Evolutionary conservation across 1,140 invertebrate genomes (phyloP).

Genomic region (Agraylea sexmaculata): DNA sequence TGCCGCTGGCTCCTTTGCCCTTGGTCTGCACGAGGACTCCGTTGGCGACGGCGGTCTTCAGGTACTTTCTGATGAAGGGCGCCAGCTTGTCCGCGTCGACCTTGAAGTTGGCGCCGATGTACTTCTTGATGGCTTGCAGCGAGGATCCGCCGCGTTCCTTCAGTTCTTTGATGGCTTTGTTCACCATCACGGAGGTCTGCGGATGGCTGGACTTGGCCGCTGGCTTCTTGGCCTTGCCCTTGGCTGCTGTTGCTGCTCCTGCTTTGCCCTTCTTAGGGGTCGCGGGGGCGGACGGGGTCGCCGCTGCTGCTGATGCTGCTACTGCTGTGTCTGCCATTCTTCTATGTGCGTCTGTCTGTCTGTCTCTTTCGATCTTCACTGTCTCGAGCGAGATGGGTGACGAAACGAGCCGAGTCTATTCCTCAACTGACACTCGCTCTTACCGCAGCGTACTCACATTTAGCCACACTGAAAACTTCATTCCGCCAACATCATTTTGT

Average conservation of each 20-base stretch:
- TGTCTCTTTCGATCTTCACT: too few relatives aligned
- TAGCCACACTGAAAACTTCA: too few relatives aligned
- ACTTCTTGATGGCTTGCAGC: slow-evolving; percentile 52
- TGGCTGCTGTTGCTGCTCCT: slow-evolving; percentile 19
- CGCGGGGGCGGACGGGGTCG: slow-evolving; percentile 4
- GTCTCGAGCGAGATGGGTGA: too few relatives aligned
- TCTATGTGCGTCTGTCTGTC: not conserved
- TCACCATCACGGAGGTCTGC: slow-evolving; percentile 44
- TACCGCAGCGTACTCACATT: too few relatives aligned
- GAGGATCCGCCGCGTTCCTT: slow-evolving; percentile 50
- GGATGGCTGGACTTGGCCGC: slow-evolving; percentile 35
- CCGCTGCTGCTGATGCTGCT: slow-evolving; percentile 1
- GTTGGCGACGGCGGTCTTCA: slow-evolving; percentile 43
- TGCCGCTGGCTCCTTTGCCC: slow-evolving; percentile 49
- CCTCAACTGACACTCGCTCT: too few relatives aligned
- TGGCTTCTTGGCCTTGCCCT: slow-evolving; percentile 37
- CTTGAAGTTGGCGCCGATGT: slow-evolving; percentile 45
- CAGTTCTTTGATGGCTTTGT: slow-evolving; percentile 44
- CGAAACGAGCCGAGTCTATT: too few relatives aligned
- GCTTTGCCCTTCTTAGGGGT: slow-evolving; percentile 11
- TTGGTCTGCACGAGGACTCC: slow-evolving; percentile 47
- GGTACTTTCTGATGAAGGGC: slow-evolving; percentile 49
- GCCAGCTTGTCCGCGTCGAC: slow-evolving; percentile 45
- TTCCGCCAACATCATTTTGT: too few relatives aligned
- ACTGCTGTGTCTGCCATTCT: slow-evolving; percentile 15